Conservation (phyloP, 2,888 invertebrate species). For the Choreutis nemorana region DNA sequence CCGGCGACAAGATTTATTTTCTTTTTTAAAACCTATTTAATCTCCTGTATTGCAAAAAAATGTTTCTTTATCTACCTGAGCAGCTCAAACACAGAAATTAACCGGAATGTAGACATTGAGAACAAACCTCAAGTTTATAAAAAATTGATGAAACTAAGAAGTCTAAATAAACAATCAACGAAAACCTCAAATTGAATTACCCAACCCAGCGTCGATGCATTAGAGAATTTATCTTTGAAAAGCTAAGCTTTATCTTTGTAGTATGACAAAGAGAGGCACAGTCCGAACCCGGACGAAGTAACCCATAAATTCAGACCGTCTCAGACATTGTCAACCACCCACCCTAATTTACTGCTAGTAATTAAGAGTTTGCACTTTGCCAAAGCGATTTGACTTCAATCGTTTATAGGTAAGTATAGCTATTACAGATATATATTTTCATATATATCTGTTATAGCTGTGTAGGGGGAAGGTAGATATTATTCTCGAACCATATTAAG, state of each 20-base stretch:
- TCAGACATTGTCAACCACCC: slow-evolving; percentile 63
- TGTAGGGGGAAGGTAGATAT: too few relatives aligned
- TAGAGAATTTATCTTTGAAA: too few relatives aligned
- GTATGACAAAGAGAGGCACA: slow-evolving; percentile 34
- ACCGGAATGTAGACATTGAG: background rate
- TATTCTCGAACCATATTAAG: too few relatives aligned
- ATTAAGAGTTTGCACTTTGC: slow-evolving; percentile 66
- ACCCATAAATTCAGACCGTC: slow-evolving; percentile 59
- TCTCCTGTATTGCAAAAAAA: too few relatives aligned
- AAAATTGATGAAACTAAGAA: background rate
- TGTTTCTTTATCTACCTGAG: background rate
- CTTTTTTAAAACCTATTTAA: too few relatives aligned
- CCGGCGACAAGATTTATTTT: too few relatives aligned
- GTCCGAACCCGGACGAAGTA: slow-evolving; percentile 34
- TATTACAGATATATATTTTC: background rate
- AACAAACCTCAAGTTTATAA: background rate
- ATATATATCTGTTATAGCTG: too few relatives aligned
- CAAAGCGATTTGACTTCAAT: slow-evolving; percentile 64
- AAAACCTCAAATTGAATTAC: too few relatives aligned
- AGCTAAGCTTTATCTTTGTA: slow-evolving; percentile 21
- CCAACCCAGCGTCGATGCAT: too few relatives aligned
- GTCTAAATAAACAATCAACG: too few relatives aligned
- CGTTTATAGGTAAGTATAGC: slow-evolving; percentile 13
- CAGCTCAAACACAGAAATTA: background rate
- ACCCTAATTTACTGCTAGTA: slow-evolving; percentile 65